Evolutionary conservation across 1,140 invertebrate genomes (phyloP), one percentile per base, ranked within the genome.

Genomic region (Drosophila parvula): DNA sequence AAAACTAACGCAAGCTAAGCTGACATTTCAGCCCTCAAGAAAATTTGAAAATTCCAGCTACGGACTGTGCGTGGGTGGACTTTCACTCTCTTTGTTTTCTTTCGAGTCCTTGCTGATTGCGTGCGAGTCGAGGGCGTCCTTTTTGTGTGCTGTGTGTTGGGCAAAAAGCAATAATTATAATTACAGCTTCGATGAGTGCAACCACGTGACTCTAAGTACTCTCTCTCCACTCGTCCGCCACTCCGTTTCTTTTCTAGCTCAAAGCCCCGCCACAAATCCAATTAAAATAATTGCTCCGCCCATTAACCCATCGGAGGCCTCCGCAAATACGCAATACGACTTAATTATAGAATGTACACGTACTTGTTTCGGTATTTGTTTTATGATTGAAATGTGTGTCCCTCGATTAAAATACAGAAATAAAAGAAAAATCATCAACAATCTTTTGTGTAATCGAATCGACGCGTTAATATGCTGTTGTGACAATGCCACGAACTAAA

Each of bases 341-440:
- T 70, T 78, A 78, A 69, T 69, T 90, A 67, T 50, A 62, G 56
- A 70, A 43, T 55, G 41, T 59, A 61, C 32, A 51, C 58, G 38
- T 63, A 53, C 36, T 40, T 74, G 73, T 78, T 78, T 61, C 70
- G 68, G 79, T 81, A 90, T 88, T 91, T 90, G 85, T 85, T 90
- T 92, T 92, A 92, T 92, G 91, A 92, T 92, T 92, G 91, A 92
- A 92, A 92, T 92, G 91, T 92, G 78, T 91, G 88, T 92, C 77
- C 81, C 55, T 79, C 90, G 90, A 53, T 22, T 53, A 55, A 68
- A 51, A 43, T 50, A 32, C 8, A 27, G 77, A 73, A 40, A 57
- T n/a, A 34, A 27, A 22, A 63, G 63, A 43, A 44, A 36, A 30
- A 30, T 27, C 30, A 43, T 43, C 14, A 51, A 22, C 22, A 41